A percentile compares a stretch with the other conserved stretches of the same genome.
Conservation (phyloP, 1,140 invertebrate species). For the Plectus sambesii region DNA sequence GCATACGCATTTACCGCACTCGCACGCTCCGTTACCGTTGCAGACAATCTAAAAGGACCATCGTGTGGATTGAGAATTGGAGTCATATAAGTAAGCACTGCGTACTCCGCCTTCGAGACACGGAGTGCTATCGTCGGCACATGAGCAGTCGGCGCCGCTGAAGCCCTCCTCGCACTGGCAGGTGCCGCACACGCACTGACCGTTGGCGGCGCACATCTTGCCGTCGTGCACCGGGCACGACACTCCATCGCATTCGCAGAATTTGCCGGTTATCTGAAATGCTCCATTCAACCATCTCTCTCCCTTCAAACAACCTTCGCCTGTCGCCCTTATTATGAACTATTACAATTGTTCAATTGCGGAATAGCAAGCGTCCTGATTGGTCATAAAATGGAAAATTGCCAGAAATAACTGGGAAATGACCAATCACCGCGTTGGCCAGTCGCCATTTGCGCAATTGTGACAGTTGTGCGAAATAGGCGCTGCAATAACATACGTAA, state of each 20-base stretch:
- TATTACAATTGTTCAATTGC: too few species aligned
- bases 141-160: conserved; percentile 32
- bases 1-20: conserved; percentile 40
- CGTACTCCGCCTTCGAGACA: conserved; percentile 39
- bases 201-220: conserved; percentile 32
- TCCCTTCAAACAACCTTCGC: not conserved
- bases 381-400: too few species aligned
- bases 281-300: not conserved
- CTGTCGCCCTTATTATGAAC: not conserved
- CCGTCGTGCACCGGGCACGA: conserved; percentile 32
- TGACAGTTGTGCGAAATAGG: too few species aligned
- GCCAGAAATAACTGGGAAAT: too few species aligned
- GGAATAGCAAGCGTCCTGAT: too few species aligned
- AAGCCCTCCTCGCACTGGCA: conserved; percentile 31
- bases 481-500: conserved; percentile 28
- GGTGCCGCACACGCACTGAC: conserved; percentile 27
- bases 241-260: conserved; percentile 40
- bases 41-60: conserved; percentile 29
- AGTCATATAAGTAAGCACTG: too few species aligned
- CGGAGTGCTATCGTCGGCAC: conserved; percentile 24
- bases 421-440: too few species aligned
- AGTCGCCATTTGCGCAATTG: too few species aligned
- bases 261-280: conserved; percentile 30
- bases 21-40: conserved; percentile 32
- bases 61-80: too few species aligned